Base-by-base conservation (phyloP, 1,140 invertebrate genomes). In the Saccostrea cuccullata region DNA sequence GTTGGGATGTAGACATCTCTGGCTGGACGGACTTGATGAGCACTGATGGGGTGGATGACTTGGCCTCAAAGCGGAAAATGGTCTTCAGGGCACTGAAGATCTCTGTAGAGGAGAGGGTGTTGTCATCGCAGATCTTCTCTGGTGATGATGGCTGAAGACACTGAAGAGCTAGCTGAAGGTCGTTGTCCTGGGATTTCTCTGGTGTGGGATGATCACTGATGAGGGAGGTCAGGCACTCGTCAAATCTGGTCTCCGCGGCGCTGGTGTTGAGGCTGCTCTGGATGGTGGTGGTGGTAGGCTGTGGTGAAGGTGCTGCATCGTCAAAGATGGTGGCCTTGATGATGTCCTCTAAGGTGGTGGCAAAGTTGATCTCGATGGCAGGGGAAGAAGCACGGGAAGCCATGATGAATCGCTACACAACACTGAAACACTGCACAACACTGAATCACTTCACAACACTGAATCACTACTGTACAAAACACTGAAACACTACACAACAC, bases 21-120 rank as follows among this genome's bases (percentile, higher is more conserved):
- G 86, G 84, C 56, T 89, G 86, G 11, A 85, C 86, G 26, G 86
- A 85, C 12, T 20, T 26, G 40, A 89, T 30, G 6, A 87, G 89
- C 9, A 56, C 64, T 36, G 82, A 83, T 64, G 89, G 84, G 8
- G 86, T 85, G 23, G 47, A 36, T 6, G 26, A 36, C 17, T 82
- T 64, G 23, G 47, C 82, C 1, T 89, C 89, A 23, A 70, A 70
- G 13, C 67, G 70, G n/a, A 89, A 58, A 17, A 87, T 86, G 55
- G 86, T 73, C 60, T 89, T 56, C 0, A 89, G 86, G 56, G 86
- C 89, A 82, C 84, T 82, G 84, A 89, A 89, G 86, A 87, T 85
- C 17, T 67, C 86, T 36, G 87, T 89, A 2, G 82, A 87, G 56
- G 86, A 82, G 5, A 89, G 23, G 13, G 88, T 85, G 55, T 83